A percentile compares a stretch with the other conserved stretches of the same genome.
Conservation (phyloP, 2,113 vertebrate species). For the Danio rerio region DNA sequence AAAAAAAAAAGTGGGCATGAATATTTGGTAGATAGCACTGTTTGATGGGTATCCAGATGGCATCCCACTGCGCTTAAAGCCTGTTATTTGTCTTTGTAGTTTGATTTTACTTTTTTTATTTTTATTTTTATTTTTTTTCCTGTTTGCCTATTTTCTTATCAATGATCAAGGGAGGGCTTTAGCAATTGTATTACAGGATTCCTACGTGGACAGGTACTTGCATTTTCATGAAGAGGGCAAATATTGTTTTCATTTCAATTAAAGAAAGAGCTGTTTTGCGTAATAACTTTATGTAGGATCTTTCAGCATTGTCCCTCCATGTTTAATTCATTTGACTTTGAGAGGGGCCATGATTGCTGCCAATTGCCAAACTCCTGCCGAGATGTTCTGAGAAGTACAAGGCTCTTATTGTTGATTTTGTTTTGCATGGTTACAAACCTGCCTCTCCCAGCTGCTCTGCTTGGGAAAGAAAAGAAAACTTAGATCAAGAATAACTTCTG, state of each 20-base stretch:
- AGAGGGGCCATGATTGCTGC: not conserved
- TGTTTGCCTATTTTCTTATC: conserved; percentile 59
- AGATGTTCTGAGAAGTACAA: conserved; percentile 57
- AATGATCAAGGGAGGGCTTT: conserved; percentile 66
- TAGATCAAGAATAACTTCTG: conserved; percentile 65
- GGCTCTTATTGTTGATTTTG: conserved; percentile 65
- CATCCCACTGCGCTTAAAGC: conserved; percentile 56
- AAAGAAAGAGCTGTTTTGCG: not conserved
- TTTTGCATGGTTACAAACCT: conserved; percentile 66
- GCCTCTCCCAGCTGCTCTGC: conserved; percentile 69
- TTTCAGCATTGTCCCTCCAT: not conserved
- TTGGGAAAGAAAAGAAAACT: conserved; percentile 65
- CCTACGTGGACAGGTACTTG: conserved; percentile 52
- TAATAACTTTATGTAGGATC: not conserved
- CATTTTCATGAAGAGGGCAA: conserved; percentile 1
- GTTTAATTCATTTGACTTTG: conserved; percentile 9
- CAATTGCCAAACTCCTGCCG: conserved; percentile 47
- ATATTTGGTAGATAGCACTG: conserved; percentile 53
- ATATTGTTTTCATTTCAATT: not conserved
- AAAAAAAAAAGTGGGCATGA: conserved; percentile 49
- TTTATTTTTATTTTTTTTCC: conserved; percentile 58
- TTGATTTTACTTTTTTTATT: conserved; percentile 53
- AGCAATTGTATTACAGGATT: conserved; percentile 52
- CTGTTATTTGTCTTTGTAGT: conserved; percentile 48
- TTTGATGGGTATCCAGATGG: conserved; percentile 47